These are phyloP conservation scores for Acleris literana DNA, from an alignment of 2,888 invertebrate species.

Conservation along the genomic window DNA sequence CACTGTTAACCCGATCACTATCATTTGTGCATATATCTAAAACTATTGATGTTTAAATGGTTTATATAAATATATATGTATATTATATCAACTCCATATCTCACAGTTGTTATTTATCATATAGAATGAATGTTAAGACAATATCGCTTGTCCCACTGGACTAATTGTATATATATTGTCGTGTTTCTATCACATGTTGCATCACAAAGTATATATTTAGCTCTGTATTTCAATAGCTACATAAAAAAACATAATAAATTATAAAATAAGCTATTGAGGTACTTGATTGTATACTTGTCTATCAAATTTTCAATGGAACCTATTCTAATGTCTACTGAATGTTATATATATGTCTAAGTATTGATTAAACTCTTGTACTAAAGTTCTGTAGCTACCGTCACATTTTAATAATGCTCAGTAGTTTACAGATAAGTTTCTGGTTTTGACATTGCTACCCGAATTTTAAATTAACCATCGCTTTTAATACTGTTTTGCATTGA, in stretches of 20 bases:
- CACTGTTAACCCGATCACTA: constrained; percentile 67
- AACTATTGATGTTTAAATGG: constrained; percentile 61
- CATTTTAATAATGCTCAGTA: constrained; percentile 74
- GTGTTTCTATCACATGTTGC: constrained; percentile 55
- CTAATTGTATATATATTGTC: constrained; percentile 62
- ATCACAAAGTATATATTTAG: constrained; percentile 52
- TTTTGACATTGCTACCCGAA: constrained; percentile 79
- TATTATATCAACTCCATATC: constrained; percentile 74
- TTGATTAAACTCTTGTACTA: constrained; percentile 51
- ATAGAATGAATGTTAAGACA: constrained; percentile 75
- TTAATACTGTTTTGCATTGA: constrained; percentile 40
- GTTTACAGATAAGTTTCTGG: constrained; percentile 57
- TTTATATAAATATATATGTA: constrained; percentile 53
- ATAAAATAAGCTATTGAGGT: constrained; percentile 54
- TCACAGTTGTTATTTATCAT: constrained; percentile 52
- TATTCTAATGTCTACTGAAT: constrained; percentile 80
- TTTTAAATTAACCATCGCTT: constrained; percentile 42
- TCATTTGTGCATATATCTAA: constrained; percentile 62
- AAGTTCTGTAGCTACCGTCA: constrained; percentile 66
- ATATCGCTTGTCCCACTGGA: constrained; percentile 70
- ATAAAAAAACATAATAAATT: constrained; percentile 37
- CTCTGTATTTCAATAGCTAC: constrained; percentile 61
- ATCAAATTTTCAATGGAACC: constrained; percentile 65
- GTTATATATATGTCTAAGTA: constrained; percentile 83
- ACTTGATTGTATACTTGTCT: constrained; percentile 62